These are phyloP conservation scores for Bellardia pandia DNA, from an alignment of 2,888 invertebrate genomes.

Conservation along the genomic window DNA sequence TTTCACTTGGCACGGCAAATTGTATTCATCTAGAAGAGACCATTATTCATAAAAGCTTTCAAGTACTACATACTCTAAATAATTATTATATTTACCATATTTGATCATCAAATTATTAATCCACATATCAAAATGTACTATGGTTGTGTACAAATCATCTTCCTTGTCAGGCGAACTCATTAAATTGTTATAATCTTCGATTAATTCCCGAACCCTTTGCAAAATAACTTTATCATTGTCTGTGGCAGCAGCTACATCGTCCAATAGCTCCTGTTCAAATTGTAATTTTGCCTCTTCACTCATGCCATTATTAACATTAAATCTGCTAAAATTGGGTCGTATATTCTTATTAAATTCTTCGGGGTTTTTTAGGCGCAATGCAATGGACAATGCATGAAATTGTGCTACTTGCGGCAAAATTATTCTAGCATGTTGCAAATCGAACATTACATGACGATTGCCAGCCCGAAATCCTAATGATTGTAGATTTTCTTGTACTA, in stretches of 20 bases:
- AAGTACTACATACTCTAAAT: too few relatives aligned
- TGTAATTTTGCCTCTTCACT: constrained; percentile 27
- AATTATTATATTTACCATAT: constrained; percentile 79
- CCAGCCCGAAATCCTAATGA: constrained; percentile 84
- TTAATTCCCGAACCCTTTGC: constrained; percentile 75
- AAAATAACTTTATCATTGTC: constrained; percentile 73
- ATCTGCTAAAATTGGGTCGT: constrained; percentile 81
- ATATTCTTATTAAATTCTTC: constrained; percentile 83
- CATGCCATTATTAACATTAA: constrained; percentile 76
- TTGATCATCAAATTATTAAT: constrained; percentile 86
- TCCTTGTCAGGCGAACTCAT: constrained; percentile 75
- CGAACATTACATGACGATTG: constrained; percentile 85
- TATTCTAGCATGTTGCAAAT: constrained; percentile 84
- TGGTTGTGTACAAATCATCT: constrained; percentile 85
- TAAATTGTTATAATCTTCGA: constrained; percentile 74
- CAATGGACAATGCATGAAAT: constrained; percentile 86
- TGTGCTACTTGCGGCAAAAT: constrained; percentile 85
- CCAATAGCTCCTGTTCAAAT: constrained; percentile 67
- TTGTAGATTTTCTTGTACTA: constrained; percentile 87
- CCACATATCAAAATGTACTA: constrained; percentile 87
- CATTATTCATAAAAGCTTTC: too few relatives aligned
- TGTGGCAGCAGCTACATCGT: constrained; percentile 74
- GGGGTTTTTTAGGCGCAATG: constrained; percentile 84
- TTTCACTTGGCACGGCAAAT: constrained; percentile 84
- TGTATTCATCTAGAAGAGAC: constrained; percentile 76